phyloP scores from a whole-genome alignment of 2,113 vertebrate genomes.

The Megaceryle torquata region DNA sequence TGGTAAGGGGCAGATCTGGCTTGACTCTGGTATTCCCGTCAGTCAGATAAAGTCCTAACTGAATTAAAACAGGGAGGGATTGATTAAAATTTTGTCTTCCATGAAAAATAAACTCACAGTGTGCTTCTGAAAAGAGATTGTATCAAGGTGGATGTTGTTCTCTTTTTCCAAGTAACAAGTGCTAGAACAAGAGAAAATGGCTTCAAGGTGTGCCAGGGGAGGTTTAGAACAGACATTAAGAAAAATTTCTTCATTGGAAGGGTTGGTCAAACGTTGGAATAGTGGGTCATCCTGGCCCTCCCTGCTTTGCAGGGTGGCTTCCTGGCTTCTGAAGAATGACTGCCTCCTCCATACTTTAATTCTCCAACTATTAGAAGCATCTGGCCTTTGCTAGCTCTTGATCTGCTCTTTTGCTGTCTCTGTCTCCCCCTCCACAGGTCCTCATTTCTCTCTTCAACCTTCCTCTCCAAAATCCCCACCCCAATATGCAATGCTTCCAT shows the following conservation, averaged over 20 bases:
- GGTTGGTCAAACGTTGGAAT: neutral
- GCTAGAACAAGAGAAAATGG: neutral
- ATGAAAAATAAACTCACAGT: neutral
- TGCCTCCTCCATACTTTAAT: neutral
- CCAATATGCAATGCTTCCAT: neutral
- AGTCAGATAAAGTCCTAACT: neutral
- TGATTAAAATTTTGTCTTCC: neutral
- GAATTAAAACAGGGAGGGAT: neutral
- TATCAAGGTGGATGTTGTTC: neutral
- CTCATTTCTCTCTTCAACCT: neutral
- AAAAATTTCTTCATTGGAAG: neutral
- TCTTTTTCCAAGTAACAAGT: neutral
- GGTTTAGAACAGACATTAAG: neutral
- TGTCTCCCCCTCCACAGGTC: neutral
- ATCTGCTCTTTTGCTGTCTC: accelerated
- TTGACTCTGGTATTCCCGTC: neutral
- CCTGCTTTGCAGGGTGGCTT: neutral
- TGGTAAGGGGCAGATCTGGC: neutral
- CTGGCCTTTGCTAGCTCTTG: neutral
- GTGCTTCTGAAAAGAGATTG: neutral
- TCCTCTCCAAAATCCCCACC: neutral
- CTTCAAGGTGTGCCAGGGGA: neutral
- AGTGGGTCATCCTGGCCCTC: neutral
- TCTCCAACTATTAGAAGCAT: neutral
- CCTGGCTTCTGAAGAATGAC: neutral